Evolutionary conservation across 2,797 vertebrate genomes (phyloP).

Genomic region (Microchirus variegatus): DNA sequence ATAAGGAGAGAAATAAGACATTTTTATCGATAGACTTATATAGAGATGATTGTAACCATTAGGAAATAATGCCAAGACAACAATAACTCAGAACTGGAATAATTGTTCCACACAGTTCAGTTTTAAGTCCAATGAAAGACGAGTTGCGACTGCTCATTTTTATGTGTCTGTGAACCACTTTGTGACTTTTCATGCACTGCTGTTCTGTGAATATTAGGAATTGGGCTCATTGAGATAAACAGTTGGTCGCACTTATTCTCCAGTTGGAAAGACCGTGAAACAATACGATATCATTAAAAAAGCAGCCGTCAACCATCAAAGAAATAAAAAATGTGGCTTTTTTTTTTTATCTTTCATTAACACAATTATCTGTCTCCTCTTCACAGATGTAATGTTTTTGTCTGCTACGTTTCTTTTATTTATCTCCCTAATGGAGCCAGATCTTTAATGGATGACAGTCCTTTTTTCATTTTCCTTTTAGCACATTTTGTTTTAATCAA

Average conservation of each 20-base stretch:
- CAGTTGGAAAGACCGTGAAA: neutral
- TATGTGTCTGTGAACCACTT: neutral
- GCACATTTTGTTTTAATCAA: too few relatives aligned
- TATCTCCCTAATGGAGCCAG: too few relatives aligned
- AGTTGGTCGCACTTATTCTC: neutral
- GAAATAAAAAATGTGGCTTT: neutral
- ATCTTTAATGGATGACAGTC: too few relatives aligned
- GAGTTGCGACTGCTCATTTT: neutral
- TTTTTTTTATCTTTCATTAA: constrained; percentile 1
- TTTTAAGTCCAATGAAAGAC: neutral
- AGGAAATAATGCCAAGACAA: neutral
- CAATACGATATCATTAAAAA: neutral
- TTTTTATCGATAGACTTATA: too few relatives aligned
- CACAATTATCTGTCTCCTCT: neutral
- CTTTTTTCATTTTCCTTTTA: too few relatives aligned
- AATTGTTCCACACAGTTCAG: neutral
- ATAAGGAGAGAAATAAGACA: too few relatives aligned
- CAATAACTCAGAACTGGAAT: neutral
- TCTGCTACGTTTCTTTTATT: neutral
- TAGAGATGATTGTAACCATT: neutral
- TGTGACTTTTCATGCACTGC: neutral
- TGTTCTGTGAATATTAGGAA: neutral
- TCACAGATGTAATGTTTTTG: neutral
- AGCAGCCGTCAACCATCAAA: neutral
- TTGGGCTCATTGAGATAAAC: neutral